Evolutionary conservation across 2,888 invertebrate species (phyloP).

Genomic region (Sarcophaga caerulescens): DNA sequence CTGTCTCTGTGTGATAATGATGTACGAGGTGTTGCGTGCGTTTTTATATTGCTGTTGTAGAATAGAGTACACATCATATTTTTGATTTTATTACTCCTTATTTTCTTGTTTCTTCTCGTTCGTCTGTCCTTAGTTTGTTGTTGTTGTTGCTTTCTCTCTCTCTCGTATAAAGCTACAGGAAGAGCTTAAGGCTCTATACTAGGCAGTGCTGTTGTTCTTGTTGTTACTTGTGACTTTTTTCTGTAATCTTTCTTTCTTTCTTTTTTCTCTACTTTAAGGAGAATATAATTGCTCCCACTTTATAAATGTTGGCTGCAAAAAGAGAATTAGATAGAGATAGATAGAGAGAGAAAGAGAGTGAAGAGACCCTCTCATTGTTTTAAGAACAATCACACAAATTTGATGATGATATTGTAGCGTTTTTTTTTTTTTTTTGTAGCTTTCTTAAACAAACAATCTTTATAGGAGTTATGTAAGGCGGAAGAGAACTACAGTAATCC

Average conservation of each 20-base stretch:
- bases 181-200: slow-evolving; percentile 51
- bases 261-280: slow-evolving; percentile 8
- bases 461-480: background rate
- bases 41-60: slow-evolving; percentile 31
- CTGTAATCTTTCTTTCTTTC: slow-evolving; percentile 15
- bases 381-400: slow-evolving; percentile 8
- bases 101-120: slow-evolving; percentile 24
- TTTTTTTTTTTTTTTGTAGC: slow-evolving; percentile 2
- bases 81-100: slow-evolving; percentile 15
- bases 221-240: slow-evolving; percentile 24
- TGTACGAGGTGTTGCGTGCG: slow-evolving; percentile 65
- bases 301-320: slow-evolving; percentile 17
- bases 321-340: slow-evolving; percentile 13
- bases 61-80: background rate
- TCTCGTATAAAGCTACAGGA: slow-evolving; percentile 53
- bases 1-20: slow-evolving; percentile 57
- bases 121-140: background rate
- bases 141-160: slow-evolving; percentile 7
- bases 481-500: too few relatives aligned
- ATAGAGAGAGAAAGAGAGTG: background rate
- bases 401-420: slow-evolving; percentile 24
- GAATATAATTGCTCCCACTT: slow-evolving; percentile 42
- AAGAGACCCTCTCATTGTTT: too few relatives aligned
- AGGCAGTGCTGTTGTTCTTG: background rate
- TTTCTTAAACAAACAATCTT: background rate